Evolutionary conservation across 2,113 vertebrate species (phyloP).

Genomic region (Gavia stellata): DNA sequence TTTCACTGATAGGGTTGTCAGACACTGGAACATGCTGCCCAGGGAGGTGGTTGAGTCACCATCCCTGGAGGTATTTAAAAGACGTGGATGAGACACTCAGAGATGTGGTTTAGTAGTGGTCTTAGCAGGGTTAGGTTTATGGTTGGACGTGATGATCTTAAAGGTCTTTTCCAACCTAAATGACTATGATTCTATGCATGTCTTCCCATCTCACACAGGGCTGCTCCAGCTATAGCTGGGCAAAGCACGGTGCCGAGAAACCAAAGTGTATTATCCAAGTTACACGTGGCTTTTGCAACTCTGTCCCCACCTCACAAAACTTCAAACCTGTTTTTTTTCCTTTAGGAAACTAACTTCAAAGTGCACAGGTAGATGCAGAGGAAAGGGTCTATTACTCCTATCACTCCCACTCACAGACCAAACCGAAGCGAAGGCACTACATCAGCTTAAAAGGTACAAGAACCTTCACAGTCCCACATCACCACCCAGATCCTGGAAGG

Average conservation of each 20-base stretch:
- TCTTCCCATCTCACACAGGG: neutral
- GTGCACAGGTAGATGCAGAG: fast-evolving
- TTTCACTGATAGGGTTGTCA: too few species aligned
- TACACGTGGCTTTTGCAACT: neutral
- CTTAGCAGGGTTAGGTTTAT: too few species aligned
- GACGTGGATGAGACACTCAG: too few species aligned
- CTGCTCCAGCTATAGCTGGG: neutral
- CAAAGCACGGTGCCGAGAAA: fast-evolving
- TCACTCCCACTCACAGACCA: neutral
- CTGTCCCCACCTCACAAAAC: neutral
- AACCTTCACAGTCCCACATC: neutral
- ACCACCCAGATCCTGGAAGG: neutral
- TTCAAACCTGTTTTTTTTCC: neutral
- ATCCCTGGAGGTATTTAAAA: too few species aligned
- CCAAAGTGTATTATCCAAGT: neutral
- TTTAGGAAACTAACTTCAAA: neutral
- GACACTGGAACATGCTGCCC: too few species aligned
- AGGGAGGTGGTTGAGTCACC: too few species aligned
- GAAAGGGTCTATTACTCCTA: neutral
- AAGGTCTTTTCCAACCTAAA: too few species aligned
- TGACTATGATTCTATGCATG: too few species aligned
- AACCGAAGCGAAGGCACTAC: neutral
- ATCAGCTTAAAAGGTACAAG: neutral
- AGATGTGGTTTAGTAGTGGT: too few species aligned
- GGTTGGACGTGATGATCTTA: too few species aligned